These are phyloP conservation scores for Lordiphosa clarofinis DNA, from an alignment of 1,140 invertebrate genomes.

Conservation along the genomic window DNA sequence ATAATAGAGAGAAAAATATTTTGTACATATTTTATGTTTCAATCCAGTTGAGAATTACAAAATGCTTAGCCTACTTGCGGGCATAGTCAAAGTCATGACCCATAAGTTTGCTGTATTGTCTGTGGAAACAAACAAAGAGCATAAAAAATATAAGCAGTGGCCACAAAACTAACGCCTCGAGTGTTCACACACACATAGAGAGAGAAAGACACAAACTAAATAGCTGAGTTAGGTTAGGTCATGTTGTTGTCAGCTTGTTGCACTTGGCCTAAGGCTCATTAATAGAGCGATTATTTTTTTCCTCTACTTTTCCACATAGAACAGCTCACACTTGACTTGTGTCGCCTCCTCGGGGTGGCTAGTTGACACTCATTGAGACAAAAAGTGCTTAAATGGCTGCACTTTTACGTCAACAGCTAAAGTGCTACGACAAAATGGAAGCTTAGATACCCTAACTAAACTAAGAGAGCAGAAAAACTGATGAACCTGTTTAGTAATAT, in stretches of 20 bases:
- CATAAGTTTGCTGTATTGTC: slow-evolving; percentile 13
- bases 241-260: slow-evolving; percentile 74
- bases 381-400: slow-evolving; percentile 74
- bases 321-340: slow-evolving; percentile 35
- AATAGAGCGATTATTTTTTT: slow-evolving; percentile 72
- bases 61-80: slow-evolving; percentile 6
- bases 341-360: slow-evolving; percentile 41
- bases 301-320: slow-evolving; percentile 23
- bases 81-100: slow-evolving; percentile 7
- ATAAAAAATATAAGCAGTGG: slow-evolving; percentile 18
- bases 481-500: not conserved
- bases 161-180: slow-evolving; percentile 29
- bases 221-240: slow-evolving; percentile 44
- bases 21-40: not conserved
- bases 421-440: slow-evolving; percentile 5
- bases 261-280: slow-evolving; percentile 76
- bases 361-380: slow-evolving; percentile 78
- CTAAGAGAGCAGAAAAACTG: not conserved
- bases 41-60: not conserved
- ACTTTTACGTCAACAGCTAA: slow-evolving; percentile 48
- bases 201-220: slow-evolving; percentile 14
- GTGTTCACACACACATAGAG: slow-evolving; percentile 9
- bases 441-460: not conserved
- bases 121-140: slow-evolving; percentile 10
- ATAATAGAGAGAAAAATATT: slow-evolving; percentile 36